Evolutionary conservation across 2,113 vertebrate species (phyloP).

Genomic region (Vanacampus margaritifer): DNA sequence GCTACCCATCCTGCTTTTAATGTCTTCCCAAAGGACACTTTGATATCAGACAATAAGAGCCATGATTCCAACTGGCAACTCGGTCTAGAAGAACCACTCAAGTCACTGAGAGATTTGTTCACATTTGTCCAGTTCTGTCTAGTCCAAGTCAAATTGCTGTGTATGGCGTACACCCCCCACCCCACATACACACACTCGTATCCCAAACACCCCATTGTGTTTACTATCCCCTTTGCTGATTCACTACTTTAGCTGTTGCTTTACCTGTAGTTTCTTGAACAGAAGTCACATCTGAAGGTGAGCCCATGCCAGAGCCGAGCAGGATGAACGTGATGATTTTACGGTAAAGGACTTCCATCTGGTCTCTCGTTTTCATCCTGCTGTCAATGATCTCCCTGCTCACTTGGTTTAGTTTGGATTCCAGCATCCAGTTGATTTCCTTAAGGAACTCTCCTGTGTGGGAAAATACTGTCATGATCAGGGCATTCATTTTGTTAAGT

Average conservation of each 20-base stretch:
- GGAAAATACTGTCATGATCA: neutral
- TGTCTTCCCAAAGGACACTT: too few species aligned
- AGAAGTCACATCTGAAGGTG: constrained; percentile 30
- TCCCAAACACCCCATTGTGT: too few species aligned
- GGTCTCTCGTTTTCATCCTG: constrained; percentile 61
- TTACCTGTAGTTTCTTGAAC: constrained; percentile 62
- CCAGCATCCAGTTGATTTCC: constrained; percentile 73
- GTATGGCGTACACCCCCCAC: too few species aligned
- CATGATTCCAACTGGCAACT: too few species aligned
- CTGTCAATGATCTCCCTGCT: constrained; percentile 80
- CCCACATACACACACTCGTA: too few species aligned
- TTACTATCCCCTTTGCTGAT: neutral
- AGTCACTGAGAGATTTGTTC: too few species aligned
- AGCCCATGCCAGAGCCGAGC: constrained; percentile 73
- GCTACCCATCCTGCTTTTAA: too few species aligned
- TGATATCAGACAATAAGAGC: too few species aligned
- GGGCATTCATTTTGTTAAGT: neutral
- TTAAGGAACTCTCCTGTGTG: constrained; percentile 79
- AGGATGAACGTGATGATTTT: constrained; percentile 78
- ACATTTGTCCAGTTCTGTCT: too few species aligned
- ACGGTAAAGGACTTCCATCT: constrained; percentile 74
- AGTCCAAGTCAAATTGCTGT: too few species aligned
- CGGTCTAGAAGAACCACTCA: too few species aligned
- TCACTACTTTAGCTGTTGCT: neutral
- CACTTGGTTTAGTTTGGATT: constrained; percentile 71